Percentiles rank a stretch among this genome's conserved stretches.
phyloP scores from a whole-genome alignment of 2,888 invertebrate genomes.

The Rhamnusium bicolor region DNA sequence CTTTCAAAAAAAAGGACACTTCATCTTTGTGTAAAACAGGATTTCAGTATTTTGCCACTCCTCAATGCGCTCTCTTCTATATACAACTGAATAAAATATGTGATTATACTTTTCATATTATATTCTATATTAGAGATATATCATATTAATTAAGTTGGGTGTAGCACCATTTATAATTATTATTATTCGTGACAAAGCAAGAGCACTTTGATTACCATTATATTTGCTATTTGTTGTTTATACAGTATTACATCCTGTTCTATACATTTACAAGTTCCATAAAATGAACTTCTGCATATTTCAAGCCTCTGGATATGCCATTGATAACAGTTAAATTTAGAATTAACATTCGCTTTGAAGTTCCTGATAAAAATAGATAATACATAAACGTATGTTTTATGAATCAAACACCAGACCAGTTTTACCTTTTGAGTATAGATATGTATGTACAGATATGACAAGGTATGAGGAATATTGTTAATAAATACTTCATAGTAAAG shows the following conservation, averaged over 20 bases:
- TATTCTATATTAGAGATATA: slow-evolving; percentile 45
- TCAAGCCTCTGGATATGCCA: not conserved
- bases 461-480: not conserved
- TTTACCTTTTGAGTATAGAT: not conserved
- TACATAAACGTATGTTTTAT: not conserved
- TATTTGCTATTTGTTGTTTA: slow-evolving; percentile 39
- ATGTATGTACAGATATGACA: not conserved
- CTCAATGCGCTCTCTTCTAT: not conserved
- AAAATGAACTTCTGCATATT: slow-evolving; percentile 19
- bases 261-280: slow-evolving; percentile 2
- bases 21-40: not conserved
- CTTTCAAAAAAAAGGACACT: not conserved
- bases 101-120: slow-evolving; percentile 11
- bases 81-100: not conserved
- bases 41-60: not conserved
- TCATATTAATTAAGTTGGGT: slow-evolving; percentile 56
- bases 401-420: not conserved
- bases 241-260: slow-evolving; percentile 44
- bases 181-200: slow-evolving; percentile 52
- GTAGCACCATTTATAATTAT: slow-evolving; percentile 55
- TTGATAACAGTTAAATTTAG: not conserved
- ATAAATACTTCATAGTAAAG: not conserved
- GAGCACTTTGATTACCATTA: slow-evolving; percentile 48
- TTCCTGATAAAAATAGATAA: not conserved
- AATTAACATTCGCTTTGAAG: slow-evolving; percentile 8